Evolutionary conservation across 1,140 invertebrate species (phyloP), one percentile per base, ranked within the genome.

Genomic region (Microplitis mediator): DNA sequence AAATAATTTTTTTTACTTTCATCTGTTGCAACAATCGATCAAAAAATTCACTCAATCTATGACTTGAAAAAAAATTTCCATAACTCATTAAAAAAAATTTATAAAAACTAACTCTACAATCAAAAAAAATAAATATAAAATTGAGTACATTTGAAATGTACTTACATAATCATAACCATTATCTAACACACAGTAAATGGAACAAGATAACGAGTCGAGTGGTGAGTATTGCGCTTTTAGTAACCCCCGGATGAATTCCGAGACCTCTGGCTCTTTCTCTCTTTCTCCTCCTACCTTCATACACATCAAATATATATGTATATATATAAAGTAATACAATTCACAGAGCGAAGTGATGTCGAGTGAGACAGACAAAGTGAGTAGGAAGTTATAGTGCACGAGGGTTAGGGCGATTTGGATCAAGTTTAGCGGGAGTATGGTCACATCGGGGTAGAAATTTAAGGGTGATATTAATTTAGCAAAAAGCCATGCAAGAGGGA

Each of bases 391-490:
- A 32, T 23, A 66, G 69, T n/a, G 16, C 14, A 11, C 35, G n/a
- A 50, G 60, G 39, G 56, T 50, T 54, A 32, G 52, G 52, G 4
- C 51, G 23, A 61, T 51, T 52, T 72, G 31, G 65, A 9, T 72
- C 23, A 54, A 45, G 8, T 58, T 64, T 45, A 52, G 51, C 36
- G 34, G 23, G 16, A 8, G 51, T 35, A 67, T 65, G 56, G 68
- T 56, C 39, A 61, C 54, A 54, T 50, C 51, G 36, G 39, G 58
- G 68, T 60, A 68, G 39, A 54, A 45, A 74, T 78, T 79, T 77
- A 78, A 81, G 78, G 77, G 80, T 75, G 78, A 86, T 86, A 86
- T 86, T 85, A 85, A 86, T 86, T 85, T 84, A 85, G 80, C 79
- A 80, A 79, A 81, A 78, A 75, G 79, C 77, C 75, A 74, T 35